Evolutionary conservation across 2,888 invertebrate genomes (phyloP).

Genomic region (Acanthopleura granulata): DNA sequence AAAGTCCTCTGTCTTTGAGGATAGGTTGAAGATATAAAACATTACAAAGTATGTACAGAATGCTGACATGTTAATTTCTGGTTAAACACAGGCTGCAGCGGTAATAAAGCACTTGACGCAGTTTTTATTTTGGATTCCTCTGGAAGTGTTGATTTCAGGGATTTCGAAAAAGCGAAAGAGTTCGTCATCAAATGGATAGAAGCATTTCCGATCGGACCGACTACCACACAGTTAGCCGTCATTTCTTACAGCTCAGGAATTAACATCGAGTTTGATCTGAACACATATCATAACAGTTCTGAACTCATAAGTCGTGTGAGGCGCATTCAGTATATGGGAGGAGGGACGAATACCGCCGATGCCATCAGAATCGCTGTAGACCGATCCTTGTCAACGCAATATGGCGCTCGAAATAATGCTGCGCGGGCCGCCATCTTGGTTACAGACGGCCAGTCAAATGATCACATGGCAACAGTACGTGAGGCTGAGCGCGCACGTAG

Average conservation of each 20-base stretch:
- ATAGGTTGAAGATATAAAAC: no score
- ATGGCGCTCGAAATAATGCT: not conserved
- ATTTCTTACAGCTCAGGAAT: conserved; percentile 66
- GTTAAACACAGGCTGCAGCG: conserved; percentile 28
- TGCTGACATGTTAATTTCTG: not conserved
- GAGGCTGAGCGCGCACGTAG: not conserved
- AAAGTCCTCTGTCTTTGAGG: no score
- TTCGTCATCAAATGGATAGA: conserved; percentile 64
- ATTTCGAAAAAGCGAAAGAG: conserved; percentile 56
- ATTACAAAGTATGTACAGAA: no score
- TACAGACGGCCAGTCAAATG: conserved; percentile 12
- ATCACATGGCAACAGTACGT: not conserved
- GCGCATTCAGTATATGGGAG: conserved; percentile 12
- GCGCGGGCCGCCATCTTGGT: not conserved
- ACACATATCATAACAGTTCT: conserved; percentile 32
- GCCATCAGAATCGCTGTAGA: conserved; percentile 11
- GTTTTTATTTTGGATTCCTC: conserved; percentile 68
- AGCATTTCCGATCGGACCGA: conserved; percentile 61
- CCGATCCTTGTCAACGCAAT: not conserved
- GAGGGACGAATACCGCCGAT: conserved; percentile 36
- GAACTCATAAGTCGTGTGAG: conserved; percentile 25
- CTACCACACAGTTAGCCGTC: conserved; percentile 62
- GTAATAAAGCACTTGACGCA: conserved; percentile 59
- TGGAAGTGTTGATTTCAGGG: conserved; percentile 60
- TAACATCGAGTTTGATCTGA: conserved; percentile 57